Evolutionary conservation across 2,113 vertebrate genomes (phyloP), one percentile per base, ranked within the genome.

Genomic region (Erythrocercus mccallii): DNA sequence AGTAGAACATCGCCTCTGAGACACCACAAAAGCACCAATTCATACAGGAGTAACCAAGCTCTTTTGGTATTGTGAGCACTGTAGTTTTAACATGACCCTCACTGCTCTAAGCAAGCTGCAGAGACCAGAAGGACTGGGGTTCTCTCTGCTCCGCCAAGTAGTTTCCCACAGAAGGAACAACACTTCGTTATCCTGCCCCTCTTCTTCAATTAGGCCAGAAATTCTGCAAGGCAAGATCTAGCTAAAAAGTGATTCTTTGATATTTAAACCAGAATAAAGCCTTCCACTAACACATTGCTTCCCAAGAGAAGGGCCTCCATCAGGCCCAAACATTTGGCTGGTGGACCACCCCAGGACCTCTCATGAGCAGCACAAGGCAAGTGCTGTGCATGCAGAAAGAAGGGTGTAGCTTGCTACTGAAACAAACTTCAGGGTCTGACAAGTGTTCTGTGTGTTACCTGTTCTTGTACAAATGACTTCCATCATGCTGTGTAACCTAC

Each of bases 41-140:
- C 61, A 44, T 22, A 25, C 2, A 77, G 30, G 4, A 86, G 14
- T 16, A 79, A 81, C n/a, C 66, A 86, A 11, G 0, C 3, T 17
- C 20, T 69, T 89, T n/a, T 8, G 25, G 28, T 18, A 45, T 3
- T 0, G 0, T 1, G 0, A 81, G 31, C 24, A 48, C n/a, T 72
- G 42, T n/a, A 61, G 18, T 9, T 83, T 16, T 37, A 80, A 54
- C 6, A 6, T 1, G 23, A n/a, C 35, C 53, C 80, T 54, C 16
- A 3, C 17, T 31, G 24, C 7, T 42, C 35, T 33, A 58, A 81
- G 28, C 30, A 81, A 81, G 30, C 38, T 72, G 44, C 5, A 2
- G 51, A 89, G 16, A 38, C 15, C 45, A 78, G n/a, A 30, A 0
- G 0, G 14, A 28, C 3, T 5, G 2, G 6, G 27, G 7, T 64